phyloP scores from a whole-genome alignment of 2,888 invertebrate species.

The Helicoverpa assulta region DNA sequence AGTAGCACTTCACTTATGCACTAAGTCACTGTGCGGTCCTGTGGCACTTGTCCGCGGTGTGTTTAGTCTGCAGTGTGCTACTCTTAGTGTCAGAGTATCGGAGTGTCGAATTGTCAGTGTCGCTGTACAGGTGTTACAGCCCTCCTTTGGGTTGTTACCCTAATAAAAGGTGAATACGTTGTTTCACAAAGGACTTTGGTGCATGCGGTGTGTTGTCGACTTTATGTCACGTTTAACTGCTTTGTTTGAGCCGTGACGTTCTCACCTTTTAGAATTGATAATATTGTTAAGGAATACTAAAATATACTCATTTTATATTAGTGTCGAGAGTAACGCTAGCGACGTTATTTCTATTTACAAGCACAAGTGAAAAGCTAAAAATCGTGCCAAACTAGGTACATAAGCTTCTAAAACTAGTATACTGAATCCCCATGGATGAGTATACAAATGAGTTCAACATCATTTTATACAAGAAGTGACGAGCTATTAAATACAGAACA shows the following conservation, averaged over 20 bases:
- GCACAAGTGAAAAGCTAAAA: no score
- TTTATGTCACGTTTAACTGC: slow-evolving; percentile 47
- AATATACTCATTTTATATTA: no score
- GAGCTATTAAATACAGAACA: neutral
- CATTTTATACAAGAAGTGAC: neutral
- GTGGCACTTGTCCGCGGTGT: no score
- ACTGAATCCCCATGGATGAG: neutral
- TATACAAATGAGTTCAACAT: neutral
- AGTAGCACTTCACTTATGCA: no score
- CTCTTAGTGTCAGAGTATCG: neutral
- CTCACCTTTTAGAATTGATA: slow-evolving; percentile 20
- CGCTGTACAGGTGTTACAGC: slow-evolving; percentile 31
- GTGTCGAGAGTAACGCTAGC: no score
- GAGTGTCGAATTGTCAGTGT: slow-evolving; percentile 26
- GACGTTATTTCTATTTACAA: no score
- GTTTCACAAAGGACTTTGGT: slow-evolving; percentile 62
- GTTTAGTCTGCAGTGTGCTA: no score
- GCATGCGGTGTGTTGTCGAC: slow-evolving; percentile 45
- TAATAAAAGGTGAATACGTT: slow-evolving; percentile 68
- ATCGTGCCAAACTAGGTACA: no score
- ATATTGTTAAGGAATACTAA: neutral
- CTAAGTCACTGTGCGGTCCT: no score
- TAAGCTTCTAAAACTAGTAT: no score
- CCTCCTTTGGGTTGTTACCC: slow-evolving; percentile 58
- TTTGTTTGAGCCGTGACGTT: slow-evolving; percentile 52